A percentile compares a stretch with the other conserved stretches of the same genome.
Evolutionary conservation across 2,113 vertebrate genomes (phyloP).

Genomic region (Mormyrus lacerda): DNA sequence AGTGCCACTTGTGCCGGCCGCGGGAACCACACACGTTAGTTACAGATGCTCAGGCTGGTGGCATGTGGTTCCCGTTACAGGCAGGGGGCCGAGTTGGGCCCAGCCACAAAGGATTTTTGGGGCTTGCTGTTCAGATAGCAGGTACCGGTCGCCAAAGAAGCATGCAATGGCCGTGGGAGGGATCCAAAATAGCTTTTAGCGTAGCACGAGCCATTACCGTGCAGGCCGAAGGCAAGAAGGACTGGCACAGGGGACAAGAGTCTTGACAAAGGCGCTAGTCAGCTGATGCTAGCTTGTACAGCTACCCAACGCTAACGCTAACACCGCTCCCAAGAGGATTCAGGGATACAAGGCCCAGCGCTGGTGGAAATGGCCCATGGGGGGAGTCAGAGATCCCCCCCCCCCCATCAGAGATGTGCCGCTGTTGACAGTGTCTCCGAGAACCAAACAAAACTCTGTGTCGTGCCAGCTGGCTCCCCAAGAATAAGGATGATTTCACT

Average conservation of each 20-base stretch:
- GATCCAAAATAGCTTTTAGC: not conserved
- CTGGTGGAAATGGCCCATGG: not conserved
- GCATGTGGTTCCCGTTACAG: slow-evolving; percentile 65
- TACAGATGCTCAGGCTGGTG: slow-evolving; percentile 40
- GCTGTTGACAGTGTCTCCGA: not conserved
- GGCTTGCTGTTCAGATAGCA: slow-evolving; percentile 54
- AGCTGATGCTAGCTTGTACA: not conserved
- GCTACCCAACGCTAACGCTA: not conserved
- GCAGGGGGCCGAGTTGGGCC: slow-evolving; percentile 9
- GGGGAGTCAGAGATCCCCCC: not conserved
- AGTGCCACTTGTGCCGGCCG: not conserved
- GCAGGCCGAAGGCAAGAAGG: not conserved
- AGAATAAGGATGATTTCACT: slow-evolving; percentile 9
- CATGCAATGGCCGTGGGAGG: slow-evolving; percentile 35
- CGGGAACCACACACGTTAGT: slow-evolving; percentile 44
- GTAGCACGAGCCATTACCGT: not conserved
- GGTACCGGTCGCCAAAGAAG: slow-evolving; percentile 52
- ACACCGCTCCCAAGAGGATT: not conserved
- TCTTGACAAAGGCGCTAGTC: not conserved
- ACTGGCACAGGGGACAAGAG: not conserved
- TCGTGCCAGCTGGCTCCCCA: not conserved
- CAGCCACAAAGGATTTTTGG: slow-evolving; percentile 34
- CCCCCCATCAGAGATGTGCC: not conserved
- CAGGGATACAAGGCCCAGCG: not conserved
- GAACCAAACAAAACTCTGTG: not conserved